Evolutionary conservation across 2,888 invertebrate species (phyloP).

Genomic region (Mechanitis mazaeus): DNA sequence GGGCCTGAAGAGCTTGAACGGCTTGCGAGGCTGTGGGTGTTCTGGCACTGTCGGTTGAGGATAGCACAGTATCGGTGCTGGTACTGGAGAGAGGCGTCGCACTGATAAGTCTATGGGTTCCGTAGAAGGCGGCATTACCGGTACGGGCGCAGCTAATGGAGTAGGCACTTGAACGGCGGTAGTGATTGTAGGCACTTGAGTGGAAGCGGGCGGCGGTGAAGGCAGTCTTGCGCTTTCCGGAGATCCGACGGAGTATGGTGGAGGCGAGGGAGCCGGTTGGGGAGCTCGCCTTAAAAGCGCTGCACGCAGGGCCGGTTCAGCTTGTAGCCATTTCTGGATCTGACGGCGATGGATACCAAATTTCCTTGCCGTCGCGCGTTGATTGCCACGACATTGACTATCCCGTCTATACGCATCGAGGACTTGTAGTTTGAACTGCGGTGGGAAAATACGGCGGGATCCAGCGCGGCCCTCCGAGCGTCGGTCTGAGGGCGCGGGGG

Average conservation of each 20-base stretch:
- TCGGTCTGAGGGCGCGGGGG: slow-evolving; percentile 68
- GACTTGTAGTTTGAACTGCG: slow-evolving; percentile 92
- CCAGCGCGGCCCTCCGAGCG: slow-evolving; percentile 81
- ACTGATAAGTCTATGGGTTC: slow-evolving; percentile 64
- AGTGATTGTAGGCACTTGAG: slow-evolving; percentile 36
- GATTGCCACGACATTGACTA: slow-evolving; percentile 91
- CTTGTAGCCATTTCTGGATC: slow-evolving; percentile 95
- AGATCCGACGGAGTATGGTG: slow-evolving; percentile 63
- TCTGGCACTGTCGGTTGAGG: slow-evolving; percentile 45
- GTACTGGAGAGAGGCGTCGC: slow-evolving; percentile 39
- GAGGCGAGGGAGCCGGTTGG: slow-evolving; percentile 69
- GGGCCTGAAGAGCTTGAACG: slow-evolving; percentile 86
- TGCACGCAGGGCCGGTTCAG: slow-evolving; percentile 86
- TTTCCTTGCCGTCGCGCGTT: slow-evolving; percentile 91
- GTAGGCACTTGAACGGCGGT: slow-evolving; percentile 46
- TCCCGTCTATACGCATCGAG: slow-evolving; percentile 91
- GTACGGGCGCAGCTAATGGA: slow-evolving; percentile 35
- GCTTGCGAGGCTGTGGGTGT: slow-evolving; percentile 71
- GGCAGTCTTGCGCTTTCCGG: slow-evolving; percentile 67
- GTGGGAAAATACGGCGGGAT: slow-evolving; percentile 90
- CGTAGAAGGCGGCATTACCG: slow-evolving; percentile 43
- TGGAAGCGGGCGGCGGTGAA: slow-evolving; percentile 57
- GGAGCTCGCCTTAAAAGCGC: slow-evolving; percentile 77
- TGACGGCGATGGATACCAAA: slow-evolving; percentile 93
- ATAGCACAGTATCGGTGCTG: slow-evolving; percentile 38